Evolutionary conservation across 2,113 vertebrate genomes (phyloP).

Genomic region (Pelvicachromis taeniatus): DNA sequence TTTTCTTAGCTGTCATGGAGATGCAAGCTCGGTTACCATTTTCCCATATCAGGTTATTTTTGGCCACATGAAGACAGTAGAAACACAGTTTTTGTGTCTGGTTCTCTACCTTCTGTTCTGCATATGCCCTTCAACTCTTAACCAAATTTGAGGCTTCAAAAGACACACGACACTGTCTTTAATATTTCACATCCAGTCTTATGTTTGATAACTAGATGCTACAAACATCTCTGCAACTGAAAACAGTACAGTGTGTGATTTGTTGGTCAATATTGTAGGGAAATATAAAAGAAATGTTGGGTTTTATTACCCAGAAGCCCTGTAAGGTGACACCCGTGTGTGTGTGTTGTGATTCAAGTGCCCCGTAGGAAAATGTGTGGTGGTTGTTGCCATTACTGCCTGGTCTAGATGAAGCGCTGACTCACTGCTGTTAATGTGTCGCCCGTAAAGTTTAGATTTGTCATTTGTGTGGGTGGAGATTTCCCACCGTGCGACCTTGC

Average conservation of each 20-base stretch:
- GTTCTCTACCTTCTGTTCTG: background rate
- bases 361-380: background rate
- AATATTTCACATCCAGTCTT: background rate
- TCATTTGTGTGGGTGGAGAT: background rate
- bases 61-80: fast-evolving
- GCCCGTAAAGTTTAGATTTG: background rate
- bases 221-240: background rate
- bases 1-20: background rate
- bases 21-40: background rate
- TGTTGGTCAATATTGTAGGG: fast-evolving
- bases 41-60: background rate
- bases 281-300: background rate
- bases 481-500: background rate
- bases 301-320: background rate
- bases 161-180: background rate
- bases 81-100: background rate
- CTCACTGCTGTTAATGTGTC: background rate
- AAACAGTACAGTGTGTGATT: background rate
- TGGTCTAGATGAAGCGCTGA: background rate
- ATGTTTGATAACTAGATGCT: background rate
- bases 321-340: background rate
- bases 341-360: background rate
- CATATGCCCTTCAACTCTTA: background rate
- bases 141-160: background rate
- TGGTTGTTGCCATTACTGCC: background rate